Conservation (phyloP, 2,113 vertebrate species). For the Hystrix cristata region DNA sequence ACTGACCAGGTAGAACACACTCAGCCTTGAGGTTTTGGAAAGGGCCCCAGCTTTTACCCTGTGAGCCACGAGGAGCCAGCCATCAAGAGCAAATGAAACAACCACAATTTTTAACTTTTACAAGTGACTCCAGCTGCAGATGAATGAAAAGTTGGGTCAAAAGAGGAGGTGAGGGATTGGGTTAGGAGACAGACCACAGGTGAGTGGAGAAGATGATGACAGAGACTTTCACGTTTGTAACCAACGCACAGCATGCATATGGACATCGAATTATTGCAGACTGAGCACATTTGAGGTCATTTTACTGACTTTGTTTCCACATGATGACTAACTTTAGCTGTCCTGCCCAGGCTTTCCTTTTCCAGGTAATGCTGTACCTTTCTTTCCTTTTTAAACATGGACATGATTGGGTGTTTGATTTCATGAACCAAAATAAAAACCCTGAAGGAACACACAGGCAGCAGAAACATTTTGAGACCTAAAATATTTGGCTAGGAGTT, state of each 20-base stretch:
- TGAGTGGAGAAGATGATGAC: background rate
- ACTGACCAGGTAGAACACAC: background rate
- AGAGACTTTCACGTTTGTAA: background rate
- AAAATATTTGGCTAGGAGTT: background rate
- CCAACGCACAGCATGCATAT: background rate
- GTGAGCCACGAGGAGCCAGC: background rate
- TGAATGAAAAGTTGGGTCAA: background rate
- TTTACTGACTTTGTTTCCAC: background rate
- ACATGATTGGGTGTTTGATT: background rate
- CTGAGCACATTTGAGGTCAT: background rate
- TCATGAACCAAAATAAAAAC: conserved; percentile 24
- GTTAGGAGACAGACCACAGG: background rate
- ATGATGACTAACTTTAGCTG: background rate
- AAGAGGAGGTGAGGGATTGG: background rate
- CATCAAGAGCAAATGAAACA: background rate
- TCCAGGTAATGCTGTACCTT: background rate
- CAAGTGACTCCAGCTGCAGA: background rate
- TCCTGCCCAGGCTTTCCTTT: background rate
- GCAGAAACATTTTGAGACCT: background rate
- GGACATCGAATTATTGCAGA: background rate
- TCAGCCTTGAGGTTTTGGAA: no score
- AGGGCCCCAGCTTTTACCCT: background rate
- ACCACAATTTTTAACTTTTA: background rate
- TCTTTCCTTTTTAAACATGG: background rate
- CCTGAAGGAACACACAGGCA: background rate